Conservation (phyloP, 2,888 invertebrate species). For the Tricholauxania praeusta region DNA sequence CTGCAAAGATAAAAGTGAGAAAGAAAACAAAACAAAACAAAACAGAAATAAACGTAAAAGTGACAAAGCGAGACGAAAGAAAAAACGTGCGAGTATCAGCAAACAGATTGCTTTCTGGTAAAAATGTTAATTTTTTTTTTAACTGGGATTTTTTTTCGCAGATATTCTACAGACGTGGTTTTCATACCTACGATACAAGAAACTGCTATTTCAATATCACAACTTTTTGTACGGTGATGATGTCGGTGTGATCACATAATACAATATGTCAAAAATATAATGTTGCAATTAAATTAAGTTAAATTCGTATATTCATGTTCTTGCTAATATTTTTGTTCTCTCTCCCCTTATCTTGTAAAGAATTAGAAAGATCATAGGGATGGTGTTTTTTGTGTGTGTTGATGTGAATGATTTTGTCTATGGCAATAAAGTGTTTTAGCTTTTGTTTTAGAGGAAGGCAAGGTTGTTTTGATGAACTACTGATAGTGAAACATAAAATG, state of each 20-base stretch:
- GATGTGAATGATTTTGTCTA: too few relatives aligned
- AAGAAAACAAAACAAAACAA: not conserved
- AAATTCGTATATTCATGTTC: not conserved
- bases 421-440: too few relatives aligned
- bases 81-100: not conserved
- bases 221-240: not conserved
- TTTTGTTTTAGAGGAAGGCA: too few relatives aligned
- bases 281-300: slow-evolving; percentile 20
- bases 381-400: too few relatives aligned
- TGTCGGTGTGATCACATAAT: slow-evolving; percentile 21
- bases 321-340: not conserved
- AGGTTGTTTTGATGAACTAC: too few relatives aligned
- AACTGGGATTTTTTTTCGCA: not conserved
- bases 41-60: not conserved
- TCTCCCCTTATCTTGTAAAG: too few relatives aligned
- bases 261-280: slow-evolving; percentile 16
- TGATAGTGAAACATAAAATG: too few relatives aligned
- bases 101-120: not conserved
- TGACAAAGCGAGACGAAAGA: not conserved
- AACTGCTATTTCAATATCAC: not conserved
- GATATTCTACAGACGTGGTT: slow-evolving; percentile 17
- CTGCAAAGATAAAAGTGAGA: slow-evolving; percentile 10
- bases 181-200: slow-evolving; percentile 10
- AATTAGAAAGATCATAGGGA: too few relatives aligned
- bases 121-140: not conserved